phyloP scores from a whole-genome alignment of 2,113 vertebrate genomes.

The Apodemus speciosus region DNA sequence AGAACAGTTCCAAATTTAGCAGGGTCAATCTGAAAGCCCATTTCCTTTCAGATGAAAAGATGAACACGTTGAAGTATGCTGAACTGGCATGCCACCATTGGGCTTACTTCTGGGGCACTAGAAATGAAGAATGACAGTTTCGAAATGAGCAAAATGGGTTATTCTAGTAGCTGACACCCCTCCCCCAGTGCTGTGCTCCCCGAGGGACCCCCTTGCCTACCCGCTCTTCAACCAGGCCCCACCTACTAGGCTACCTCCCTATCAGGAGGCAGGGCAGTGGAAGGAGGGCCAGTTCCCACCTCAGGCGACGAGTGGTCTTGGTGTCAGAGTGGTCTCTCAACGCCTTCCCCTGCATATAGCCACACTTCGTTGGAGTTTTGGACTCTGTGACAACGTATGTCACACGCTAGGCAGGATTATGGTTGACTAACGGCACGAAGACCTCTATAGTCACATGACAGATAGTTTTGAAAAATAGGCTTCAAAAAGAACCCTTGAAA shows the following conservation, averaged over 20 bases:
- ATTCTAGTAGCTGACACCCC: rapidly evolving
- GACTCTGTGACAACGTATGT: not conserved
- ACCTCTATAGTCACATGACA: not conserved
- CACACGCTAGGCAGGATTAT: not conserved
- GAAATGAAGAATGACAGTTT: not conserved
- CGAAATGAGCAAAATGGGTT: conserved; percentile 26
- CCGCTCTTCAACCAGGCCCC: not conserved
- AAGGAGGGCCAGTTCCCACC: not conserved
- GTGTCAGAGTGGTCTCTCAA: not conserved
- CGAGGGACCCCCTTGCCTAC: too few species aligned
- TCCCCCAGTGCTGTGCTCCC: not conserved
- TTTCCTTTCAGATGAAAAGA: conserved; percentile 42
- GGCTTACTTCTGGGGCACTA: not conserved
- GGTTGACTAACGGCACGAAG: not conserved
- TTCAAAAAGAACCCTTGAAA: conserved; percentile 19
- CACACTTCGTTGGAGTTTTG: not conserved
- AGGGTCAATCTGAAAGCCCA: conserved; percentile 36
- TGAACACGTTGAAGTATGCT: not conserved
- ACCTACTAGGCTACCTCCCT: not conserved
- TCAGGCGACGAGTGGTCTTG: not conserved
- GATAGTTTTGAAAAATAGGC: conserved; percentile 6
- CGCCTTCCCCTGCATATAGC: not conserved
- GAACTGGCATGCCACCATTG: not conserved
- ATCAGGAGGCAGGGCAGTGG: not conserved
- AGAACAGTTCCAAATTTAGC: conserved; percentile 57